Evolutionary conservation across 2,888 invertebrate genomes (phyloP).

Genomic region (Eurytoma adleriae): DNA sequence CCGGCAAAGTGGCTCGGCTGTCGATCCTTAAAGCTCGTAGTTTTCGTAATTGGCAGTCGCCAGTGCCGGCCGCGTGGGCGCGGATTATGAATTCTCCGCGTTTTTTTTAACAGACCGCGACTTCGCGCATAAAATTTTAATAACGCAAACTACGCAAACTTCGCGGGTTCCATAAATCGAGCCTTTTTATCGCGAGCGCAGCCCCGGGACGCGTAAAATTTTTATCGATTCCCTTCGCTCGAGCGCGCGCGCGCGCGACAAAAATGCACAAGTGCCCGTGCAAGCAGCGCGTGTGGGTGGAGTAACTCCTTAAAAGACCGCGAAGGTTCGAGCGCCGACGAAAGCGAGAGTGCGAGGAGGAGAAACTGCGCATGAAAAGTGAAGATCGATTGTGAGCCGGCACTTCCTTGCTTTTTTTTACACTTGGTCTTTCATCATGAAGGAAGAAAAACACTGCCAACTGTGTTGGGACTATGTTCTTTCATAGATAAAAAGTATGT

Average conservation of each 20-base stretch:
- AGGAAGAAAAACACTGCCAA: too few species aligned
- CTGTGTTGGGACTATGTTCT: too few species aligned
- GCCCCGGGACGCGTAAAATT: constrained; percentile 20
- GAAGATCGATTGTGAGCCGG: constrained; percentile 24
- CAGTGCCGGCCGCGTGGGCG: too few species aligned
- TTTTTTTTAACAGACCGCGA: neutral
- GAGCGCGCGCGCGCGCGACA: neutral
- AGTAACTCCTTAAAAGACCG: constrained; percentile 51
- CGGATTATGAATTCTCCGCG: too few species aligned
- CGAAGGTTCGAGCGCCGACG: constrained; percentile 33
- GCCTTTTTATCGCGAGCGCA: neutral
- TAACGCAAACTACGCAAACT: constrained; percentile 8
- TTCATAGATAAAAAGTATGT: too few species aligned
- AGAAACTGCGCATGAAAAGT: constrained; percentile 29
- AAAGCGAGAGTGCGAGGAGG: constrained; percentile 30
- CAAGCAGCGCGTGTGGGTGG: constrained; percentile 34
- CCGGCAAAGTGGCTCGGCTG: too few species aligned
- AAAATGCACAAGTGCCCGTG: constrained; percentile 11
- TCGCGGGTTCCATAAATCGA: neutral
- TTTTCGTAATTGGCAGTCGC: neutral
- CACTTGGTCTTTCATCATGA: too few species aligned
- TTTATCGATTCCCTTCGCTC: constrained; percentile 12
- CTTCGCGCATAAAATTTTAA: neutral
- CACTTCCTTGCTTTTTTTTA: too few species aligned
- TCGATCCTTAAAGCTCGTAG: too few species aligned